Conservation (phyloP, 1,140 invertebrate genomes). For the Diprion similis region DNA sequence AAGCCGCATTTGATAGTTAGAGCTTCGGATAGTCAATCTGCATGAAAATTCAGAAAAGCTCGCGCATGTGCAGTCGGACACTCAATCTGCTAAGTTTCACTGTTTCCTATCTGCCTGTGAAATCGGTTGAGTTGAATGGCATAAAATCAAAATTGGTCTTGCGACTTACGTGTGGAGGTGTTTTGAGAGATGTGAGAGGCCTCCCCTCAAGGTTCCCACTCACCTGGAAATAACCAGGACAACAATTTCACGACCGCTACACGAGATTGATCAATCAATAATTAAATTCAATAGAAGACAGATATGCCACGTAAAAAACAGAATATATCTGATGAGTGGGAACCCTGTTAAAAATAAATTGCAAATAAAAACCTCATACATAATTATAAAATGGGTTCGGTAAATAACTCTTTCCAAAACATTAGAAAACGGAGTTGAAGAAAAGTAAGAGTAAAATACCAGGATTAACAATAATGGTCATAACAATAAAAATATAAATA, state of each 20-base stretch:
- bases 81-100: too few species aligned
- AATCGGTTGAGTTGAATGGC: neutral
- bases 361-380: constrained; percentile 7
- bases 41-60: too few species aligned
- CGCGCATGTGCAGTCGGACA: too few species aligned
- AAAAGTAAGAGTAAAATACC: too few species aligned
- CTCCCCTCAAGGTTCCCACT: constrained; percentile 60
- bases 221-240: constrained; percentile 60
- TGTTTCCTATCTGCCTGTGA: too few species aligned
- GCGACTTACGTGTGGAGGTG: constrained; percentile 59
- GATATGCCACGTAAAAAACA: neutral
- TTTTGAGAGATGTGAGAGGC: constrained; percentile 56
- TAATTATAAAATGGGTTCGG: neutral
- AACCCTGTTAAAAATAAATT: constrained; percentile 47
- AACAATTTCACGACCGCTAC: constrained; percentile 51
- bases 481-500: too few species aligned
- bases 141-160: constrained; percentile 38
- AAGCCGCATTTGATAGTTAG: too few species aligned
- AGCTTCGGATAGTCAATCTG: too few species aligned
- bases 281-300: constrained; percentile 1
- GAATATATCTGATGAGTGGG: constrained; percentile 50
- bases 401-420: neutral
- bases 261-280: constrained; percentile 11
- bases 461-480: too few species aligned
- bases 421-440: neutral